phyloP scores from a whole-genome alignment of 2,888 invertebrate species.

The Ommatoiulus sabulosus region DNA sequence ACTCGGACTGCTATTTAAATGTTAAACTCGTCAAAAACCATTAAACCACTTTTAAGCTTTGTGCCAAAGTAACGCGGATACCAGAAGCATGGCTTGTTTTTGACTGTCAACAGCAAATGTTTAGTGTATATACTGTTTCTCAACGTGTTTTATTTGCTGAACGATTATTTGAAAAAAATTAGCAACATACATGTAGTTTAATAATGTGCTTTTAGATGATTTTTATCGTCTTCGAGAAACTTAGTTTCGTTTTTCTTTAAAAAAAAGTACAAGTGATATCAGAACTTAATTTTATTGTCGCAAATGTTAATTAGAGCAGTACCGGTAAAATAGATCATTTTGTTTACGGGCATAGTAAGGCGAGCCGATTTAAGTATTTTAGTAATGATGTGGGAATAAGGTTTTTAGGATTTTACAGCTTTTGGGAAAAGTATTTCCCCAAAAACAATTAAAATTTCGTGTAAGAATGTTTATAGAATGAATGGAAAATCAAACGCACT shows the following conservation, averaged over 20 bases:
- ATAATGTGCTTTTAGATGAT: too few species aligned
- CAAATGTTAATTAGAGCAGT: not conserved
- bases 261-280: not conserved
- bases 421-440: not conserved
- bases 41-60: not conserved
- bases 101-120: not conserved
- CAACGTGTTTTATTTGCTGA: too few species aligned
- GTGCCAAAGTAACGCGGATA: not conserved
- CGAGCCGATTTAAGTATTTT: not conserved
- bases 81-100: not conserved
- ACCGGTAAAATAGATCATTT: not conserved
- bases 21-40: not conserved
- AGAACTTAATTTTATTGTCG: not conserved
- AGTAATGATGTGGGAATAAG: conserved; percentile 2
- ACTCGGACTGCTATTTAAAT: not conserved
- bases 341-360: not conserved
- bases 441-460: not conserved
- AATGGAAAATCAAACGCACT: too few species aligned
- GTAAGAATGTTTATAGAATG: not conserved
- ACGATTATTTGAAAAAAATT: too few species aligned
- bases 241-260: not conserved
- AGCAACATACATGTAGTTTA: too few species aligned
- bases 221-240: not conserved
- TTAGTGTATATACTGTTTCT: too few species aligned
- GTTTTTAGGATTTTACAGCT: not conserved